phyloP scores from a whole-genome alignment of 2,888 invertebrate species.

The Crossocerus cetratus region DNA sequence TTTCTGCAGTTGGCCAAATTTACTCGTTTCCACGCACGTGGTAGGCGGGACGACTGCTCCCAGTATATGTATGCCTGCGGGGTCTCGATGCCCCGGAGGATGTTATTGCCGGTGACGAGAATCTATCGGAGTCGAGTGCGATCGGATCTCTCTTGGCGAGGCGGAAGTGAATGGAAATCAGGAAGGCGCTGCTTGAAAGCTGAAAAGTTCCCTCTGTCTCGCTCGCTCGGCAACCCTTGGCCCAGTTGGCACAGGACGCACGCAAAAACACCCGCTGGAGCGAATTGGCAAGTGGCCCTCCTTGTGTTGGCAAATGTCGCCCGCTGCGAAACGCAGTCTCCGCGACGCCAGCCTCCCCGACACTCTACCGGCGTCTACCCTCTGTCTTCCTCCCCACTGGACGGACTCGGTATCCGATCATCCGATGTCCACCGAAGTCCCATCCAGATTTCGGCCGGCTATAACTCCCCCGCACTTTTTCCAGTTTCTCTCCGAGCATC shows the following conservation, averaged over 20 bases:
- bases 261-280: slow-evolving; percentile 46
- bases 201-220: slow-evolving; percentile 17
- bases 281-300: slow-evolving; percentile 53
- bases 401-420: slow-evolving; percentile 8
- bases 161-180: not conserved
- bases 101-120: not conserved
- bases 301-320: slow-evolving; percentile 37
- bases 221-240: slow-evolving; percentile 36
- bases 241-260: slow-evolving; percentile 49
- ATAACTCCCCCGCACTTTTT: no score
- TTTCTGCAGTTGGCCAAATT: slow-evolving; percentile 2
- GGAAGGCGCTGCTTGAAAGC: slow-evolving; percentile 10
- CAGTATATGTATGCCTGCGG: no score
- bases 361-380: slow-evolving; percentile 12
- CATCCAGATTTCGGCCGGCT: no score
- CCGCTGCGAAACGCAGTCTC: slow-evolving; percentile 42
- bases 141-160: no score
- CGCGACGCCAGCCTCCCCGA: slow-evolving; percentile 33
- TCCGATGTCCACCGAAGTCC: no score
- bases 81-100: not conserved
- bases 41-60: no score
- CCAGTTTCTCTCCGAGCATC: not conserved
- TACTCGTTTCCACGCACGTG: slow-evolving; percentile 11
- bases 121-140: not conserved
- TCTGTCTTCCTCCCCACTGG: not conserved